These are phyloP conservation scores for Rhea americana DNA, from an alignment of 2,113 vertebrate species.

Conservation along the genomic window DNA sequence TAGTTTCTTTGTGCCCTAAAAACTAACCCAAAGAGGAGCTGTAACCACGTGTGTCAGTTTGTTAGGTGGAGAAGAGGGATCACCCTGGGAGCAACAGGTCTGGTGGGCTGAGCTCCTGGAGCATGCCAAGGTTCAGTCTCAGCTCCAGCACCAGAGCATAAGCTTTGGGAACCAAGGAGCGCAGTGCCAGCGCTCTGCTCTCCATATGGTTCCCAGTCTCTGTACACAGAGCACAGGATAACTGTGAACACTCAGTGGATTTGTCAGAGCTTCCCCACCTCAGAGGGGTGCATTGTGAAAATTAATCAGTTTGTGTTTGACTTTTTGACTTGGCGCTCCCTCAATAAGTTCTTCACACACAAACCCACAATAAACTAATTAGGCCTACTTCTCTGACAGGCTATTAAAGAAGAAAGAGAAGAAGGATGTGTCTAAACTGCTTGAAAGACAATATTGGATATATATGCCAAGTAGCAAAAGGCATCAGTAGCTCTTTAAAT, in stretches of 20 bases:
- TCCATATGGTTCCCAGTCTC: constrained; percentile 49
- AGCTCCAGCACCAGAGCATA: background rate
- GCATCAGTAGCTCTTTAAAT: constrained; percentile 73
- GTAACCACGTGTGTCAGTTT: background rate
- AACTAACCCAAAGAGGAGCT: background rate
- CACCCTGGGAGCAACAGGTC: accelerated
- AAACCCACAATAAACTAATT: constrained; percentile 67
- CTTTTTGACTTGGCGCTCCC: constrained; percentile 48
- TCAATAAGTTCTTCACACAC: constrained; percentile 59
- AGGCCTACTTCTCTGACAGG: constrained; percentile 60
- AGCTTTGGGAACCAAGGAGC: background rate
- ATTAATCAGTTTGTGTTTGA: constrained; percentile 74
- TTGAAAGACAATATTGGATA: constrained; percentile 62
- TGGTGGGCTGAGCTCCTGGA: background rate
- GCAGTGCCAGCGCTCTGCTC: background rate
- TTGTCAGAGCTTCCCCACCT: constrained; percentile 70
- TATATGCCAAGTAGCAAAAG: constrained; percentile 66
- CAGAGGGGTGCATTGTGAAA: constrained; percentile 72
- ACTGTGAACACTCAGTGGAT: constrained; percentile 64
- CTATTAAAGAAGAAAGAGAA: constrained; percentile 62
- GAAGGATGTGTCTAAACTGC: constrained; percentile 47
- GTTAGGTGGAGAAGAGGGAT: background rate
- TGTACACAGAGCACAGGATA: constrained; percentile 24
- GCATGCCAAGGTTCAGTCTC: accelerated
- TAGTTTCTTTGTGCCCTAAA: background rate